Conservation (phyloP, 2,113 vertebrate genomes). For the Prolemur simus region DNA sequence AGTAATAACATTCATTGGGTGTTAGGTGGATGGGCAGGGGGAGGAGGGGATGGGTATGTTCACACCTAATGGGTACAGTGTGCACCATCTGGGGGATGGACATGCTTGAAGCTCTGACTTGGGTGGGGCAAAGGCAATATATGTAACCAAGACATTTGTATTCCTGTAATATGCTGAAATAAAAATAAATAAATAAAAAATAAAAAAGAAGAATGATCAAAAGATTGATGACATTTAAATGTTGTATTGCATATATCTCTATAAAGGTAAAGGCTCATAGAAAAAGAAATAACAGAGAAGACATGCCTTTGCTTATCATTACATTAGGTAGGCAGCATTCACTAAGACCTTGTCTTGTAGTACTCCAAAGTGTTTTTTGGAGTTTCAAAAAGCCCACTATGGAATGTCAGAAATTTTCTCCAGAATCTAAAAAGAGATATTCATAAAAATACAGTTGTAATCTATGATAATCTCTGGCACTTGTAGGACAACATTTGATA, state of each 20-base stretch:
- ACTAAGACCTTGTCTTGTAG: background rate
- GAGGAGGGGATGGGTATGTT: no score
- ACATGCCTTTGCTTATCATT: background rate
- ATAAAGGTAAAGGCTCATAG: background rate
- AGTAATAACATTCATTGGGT: no score
- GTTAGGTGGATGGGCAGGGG: no score
- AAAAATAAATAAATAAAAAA: no score
- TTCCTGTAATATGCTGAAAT: no score
- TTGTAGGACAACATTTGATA: background rate
- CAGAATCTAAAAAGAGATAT: background rate
- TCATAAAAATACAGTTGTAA: background rate
- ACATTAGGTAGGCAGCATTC: background rate
- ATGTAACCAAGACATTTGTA: no score
- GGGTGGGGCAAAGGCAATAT: no score
- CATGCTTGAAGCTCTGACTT: no score
- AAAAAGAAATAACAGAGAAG: background rate
- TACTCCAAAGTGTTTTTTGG: background rate
- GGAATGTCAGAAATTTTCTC: background rate
- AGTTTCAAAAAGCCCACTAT: background rate
- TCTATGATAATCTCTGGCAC: background rate
- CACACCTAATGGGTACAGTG: no score
- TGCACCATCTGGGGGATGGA: no score
- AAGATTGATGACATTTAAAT: background rate
- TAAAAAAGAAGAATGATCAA: background rate
- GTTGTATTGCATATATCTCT: background rate